Percentiles rank a stretch among this genome's conserved stretches.
These are phyloP conservation scores for Lasioglossum marginatum DNA, from an alignment of 2,888 invertebrate species.

Conservation along the genomic window DNA sequence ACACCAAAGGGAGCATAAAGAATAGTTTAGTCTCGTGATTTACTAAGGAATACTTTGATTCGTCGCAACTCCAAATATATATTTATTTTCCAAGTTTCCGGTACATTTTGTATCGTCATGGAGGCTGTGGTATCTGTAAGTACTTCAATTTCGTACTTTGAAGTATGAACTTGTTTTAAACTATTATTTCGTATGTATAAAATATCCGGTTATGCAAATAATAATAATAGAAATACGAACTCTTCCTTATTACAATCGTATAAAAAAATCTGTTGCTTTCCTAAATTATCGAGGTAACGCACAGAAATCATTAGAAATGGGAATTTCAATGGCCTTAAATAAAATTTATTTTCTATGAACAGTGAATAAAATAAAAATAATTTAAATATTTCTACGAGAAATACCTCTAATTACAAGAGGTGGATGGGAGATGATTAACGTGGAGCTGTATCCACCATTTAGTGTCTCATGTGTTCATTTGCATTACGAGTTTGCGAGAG, in stretches of 20 bases:
- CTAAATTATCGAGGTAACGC: conserved; percentile 15
- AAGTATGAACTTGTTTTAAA: neutral
- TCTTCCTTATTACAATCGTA: neutral
- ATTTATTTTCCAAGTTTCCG: conserved; percentile 35
- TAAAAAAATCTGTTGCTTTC: neutral
- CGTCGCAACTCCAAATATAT: conserved; percentile 27
- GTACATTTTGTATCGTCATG: conserved; percentile 67
- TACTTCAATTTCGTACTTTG: conserved; percentile 50
- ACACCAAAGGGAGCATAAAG: conserved; percentile 44
- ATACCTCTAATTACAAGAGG: conserved; percentile 57
- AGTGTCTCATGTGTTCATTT: conserved; percentile 49
- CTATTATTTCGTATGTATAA: neutral
- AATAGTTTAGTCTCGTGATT: conserved; percentile 19
- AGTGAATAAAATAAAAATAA: conserved; percentile 28
- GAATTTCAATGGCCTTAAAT: conserved; percentile 9
- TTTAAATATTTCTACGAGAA: conserved; percentile 43
- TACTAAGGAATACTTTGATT: conserved; percentile 18
- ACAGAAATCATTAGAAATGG: conserved; percentile 21
- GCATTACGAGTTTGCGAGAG: conserved; percentile 46
- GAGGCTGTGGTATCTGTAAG: conserved; percentile 80
- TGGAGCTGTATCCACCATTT: conserved; percentile 50
- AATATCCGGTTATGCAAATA: neutral
- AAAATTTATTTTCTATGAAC: conserved; percentile 18
- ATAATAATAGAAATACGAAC: conserved; percentile 10
- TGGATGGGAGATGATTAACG: conserved; percentile 41